Conservation (phyloP, 2,888 invertebrate species). For the Hydrotaea cyrtoneurina region DNA sequence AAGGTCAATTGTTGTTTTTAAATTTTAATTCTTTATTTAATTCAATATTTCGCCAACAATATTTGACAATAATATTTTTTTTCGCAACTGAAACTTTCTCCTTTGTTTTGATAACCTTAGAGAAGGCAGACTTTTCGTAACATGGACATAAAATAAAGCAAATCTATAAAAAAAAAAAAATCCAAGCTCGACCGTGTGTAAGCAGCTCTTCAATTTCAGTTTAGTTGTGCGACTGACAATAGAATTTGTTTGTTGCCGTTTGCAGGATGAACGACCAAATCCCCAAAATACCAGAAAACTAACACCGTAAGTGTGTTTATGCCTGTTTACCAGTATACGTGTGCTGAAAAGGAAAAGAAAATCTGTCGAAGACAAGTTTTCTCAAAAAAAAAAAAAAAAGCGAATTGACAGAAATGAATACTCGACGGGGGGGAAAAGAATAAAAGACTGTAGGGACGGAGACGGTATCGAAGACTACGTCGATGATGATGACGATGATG, state of each 20-base stretch:
- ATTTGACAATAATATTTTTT: too few species aligned
- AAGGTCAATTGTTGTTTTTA: too few species aligned
- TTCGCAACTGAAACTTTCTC: too few species aligned
- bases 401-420: slow-evolving; percentile 30
- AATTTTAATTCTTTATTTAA: too few species aligned
- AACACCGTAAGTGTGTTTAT: slow-evolving; percentile 40
- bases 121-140: too few species aligned
- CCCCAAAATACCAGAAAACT: slow-evolving; percentile 29
- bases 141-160: too few species aligned
- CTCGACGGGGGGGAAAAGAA: background rate
- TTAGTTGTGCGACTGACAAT: background rate
- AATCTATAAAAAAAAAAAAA: too few species aligned
- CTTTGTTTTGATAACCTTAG: too few species aligned
- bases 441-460: background rate
- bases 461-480: background rate
- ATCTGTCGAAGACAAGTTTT: slow-evolving; percentile 6
- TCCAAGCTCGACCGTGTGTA: too few species aligned
- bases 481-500: slow-evolving; percentile 34
- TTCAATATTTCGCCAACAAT: too few species aligned
- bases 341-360: slow-evolving; percentile 19
- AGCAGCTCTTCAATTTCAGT: slow-evolving; percentile 47
- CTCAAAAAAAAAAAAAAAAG: background rate
- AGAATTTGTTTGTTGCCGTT: slow-evolving; percentile 29
- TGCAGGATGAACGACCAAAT: slow-evolving; percentile 31
- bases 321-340: background rate